These are phyloP conservation scores for Hippocampus kuda DNA, from an alignment of 2,797 vertebrate genomes.

Conservation along the genomic window DNA sequence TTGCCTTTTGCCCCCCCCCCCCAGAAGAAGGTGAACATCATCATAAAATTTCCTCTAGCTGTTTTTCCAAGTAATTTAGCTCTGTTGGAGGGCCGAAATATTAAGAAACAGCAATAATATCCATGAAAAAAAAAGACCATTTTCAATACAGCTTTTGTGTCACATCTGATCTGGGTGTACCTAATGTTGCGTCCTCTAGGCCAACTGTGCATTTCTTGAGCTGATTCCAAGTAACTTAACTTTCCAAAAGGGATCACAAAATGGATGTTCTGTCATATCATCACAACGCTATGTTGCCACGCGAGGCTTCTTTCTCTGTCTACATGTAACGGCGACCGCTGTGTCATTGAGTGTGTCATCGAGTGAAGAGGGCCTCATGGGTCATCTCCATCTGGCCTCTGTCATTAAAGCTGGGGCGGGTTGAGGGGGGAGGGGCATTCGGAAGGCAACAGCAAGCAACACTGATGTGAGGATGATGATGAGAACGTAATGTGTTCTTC, in stretches of 20 bases:
- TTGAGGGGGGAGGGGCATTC: background rate
- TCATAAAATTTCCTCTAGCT: too few species aligned
- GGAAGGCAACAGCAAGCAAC: conserved; percentile 13
- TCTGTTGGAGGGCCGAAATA: background rate
- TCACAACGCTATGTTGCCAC: too few species aligned
- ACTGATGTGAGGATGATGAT: conserved; percentile 1
- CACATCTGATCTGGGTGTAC: too few species aligned
- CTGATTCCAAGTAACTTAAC: too few species aligned
- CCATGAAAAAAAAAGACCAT: background rate
- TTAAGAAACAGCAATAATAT: background rate
- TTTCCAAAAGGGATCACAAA: too few species aligned
- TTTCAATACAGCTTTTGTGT: too few species aligned
- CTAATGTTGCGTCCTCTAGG: too few species aligned
- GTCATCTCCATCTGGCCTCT: conserved; percentile 49
- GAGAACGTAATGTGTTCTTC: background rate
- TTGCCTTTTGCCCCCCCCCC: background rate
- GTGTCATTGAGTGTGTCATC: conserved; percentile 54
- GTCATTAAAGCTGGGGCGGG: conserved; percentile 22
- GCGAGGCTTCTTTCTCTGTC: too few species aligned
- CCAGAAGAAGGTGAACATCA: background rate
- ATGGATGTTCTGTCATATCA: too few species aligned
- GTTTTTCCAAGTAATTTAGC: background rate
- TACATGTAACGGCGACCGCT: conserved; percentile 17
- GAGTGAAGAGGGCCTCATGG: conserved; percentile 44
- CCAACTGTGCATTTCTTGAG: background rate